Conservation (phyloP, 2,888 invertebrate species). For the Aelia acuminata region DNA sequence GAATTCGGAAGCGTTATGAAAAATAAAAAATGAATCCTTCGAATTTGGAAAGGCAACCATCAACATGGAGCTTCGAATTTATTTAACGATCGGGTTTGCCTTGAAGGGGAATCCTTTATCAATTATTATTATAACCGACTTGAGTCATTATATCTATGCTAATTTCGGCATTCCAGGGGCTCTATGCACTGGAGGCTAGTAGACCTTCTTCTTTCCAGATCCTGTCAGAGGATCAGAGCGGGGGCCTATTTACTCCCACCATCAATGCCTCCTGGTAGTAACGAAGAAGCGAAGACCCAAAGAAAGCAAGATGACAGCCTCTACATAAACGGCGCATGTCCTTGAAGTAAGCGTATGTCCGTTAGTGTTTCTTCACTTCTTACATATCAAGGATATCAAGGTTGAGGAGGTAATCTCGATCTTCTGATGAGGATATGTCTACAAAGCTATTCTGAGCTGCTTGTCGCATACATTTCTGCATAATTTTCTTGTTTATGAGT, state of each 20-base stretch:
- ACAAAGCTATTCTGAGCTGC: too few species aligned
- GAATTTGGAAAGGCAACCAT: not conserved
- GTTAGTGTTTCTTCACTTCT: conserved; percentile 9
- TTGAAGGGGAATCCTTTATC: conserved; percentile 1
- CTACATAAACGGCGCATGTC: not conserved
- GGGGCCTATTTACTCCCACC: not conserved
- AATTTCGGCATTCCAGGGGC: not conserved
- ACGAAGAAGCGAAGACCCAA: not conserved
- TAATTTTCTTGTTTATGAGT: too few species aligned
- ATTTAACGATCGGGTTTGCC: conserved; percentile 17
- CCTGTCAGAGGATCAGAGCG: not conserved
- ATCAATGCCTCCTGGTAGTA: not conserved
- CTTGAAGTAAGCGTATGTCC: not conserved
- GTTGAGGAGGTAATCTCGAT: not conserved
- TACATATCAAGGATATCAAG: not conserved
- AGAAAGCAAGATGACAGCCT: not conserved
- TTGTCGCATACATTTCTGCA: too few species aligned
- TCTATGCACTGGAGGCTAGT: not conserved
- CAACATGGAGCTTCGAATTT: conserved; percentile 29
- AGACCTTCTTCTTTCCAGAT: not conserved
- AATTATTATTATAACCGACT: conserved; percentile 27
- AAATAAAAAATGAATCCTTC: not conserved
- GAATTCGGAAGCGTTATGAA: conserved; percentile 24
- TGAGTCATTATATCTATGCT: conserved; percentile 2
- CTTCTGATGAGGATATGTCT: not conserved